phyloP scores from a whole-genome alignment of 2,113 vertebrate genomes.

The Callithrix jacchus region DNA sequence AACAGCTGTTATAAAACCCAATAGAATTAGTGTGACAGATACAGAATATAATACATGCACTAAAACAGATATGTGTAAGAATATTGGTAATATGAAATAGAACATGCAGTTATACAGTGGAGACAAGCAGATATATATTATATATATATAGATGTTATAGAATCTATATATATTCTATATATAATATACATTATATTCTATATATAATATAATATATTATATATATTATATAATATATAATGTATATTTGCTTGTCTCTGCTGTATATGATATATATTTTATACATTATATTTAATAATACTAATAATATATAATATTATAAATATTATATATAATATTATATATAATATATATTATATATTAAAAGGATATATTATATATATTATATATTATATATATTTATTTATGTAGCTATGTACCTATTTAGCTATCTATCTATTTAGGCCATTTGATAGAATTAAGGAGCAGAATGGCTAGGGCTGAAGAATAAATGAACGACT shows the following conservation, averaged over 20 bases:
- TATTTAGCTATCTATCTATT: background rate
- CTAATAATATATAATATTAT: too few species aligned
- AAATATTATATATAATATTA: too few species aligned
- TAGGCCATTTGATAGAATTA: background rate
- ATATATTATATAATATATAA: background rate
- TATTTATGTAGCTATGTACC: too few species aligned
- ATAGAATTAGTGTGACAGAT: background rate
- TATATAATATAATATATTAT: too few species aligned
- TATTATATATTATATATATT: too few species aligned
- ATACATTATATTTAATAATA: fast-evolving
- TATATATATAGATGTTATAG: too few species aligned
- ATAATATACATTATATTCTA: fast-evolving
- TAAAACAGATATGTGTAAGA: background rate
- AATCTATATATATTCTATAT: fast-evolving
- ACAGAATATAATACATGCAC: background rate
- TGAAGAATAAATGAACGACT: background rate
- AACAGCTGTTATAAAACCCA: background rate
- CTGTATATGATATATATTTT: too few species aligned
- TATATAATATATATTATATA: background rate
- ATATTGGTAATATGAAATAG: background rate
- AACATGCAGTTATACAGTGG: background rate
- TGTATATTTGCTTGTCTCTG: too few species aligned
- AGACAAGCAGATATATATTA: background rate
- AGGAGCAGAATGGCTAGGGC: background rate
- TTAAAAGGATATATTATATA: too few species aligned